Evolutionary conservation across 2,113 vertebrate species (phyloP), one percentile per base, ranked within the genome.

Genomic region (Bos indicus): DNA sequence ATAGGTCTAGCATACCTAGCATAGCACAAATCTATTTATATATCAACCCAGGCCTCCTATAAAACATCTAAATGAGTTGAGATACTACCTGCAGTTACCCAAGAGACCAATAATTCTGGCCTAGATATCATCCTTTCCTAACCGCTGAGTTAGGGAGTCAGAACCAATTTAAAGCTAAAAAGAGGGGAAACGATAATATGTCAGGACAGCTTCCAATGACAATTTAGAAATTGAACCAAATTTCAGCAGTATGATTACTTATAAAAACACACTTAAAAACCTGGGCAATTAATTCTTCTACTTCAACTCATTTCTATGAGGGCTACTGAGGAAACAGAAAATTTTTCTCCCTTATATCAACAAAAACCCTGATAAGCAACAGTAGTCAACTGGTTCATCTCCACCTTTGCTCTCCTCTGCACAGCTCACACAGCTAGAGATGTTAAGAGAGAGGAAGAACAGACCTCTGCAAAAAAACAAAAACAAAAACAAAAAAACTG

Each of bases 201-300:
- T 81, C n/a, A 94, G 17, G 28, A 86, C 3, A 91, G 40, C 13
- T 96, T 97, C 25, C 90, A 88, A 36, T 10, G 62, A 56, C 9
- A 91, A 80, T 51, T 85, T 64, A 78, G 64, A 95, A 89, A 54
- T 1, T 57, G 30, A 91, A 82, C 5, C 43, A 94, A 95, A 86
- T 71, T 90, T 94, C 8, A 91, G 28, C 6, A 89, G 21, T 10
- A 67, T 46, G 90, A 56, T 92, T 90, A 94, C 43, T 84, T 80
- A 54, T 21, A 85, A 91, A 92, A 91, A 94, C 67, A 90, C 59
- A 84, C 60, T 88, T 89, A 43, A 90, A 90, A 97, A 86, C 16
- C 8, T 36, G 7, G 25, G 9, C 40, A 59, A n/a, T 95, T 90
- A 59, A n/a, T 95, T 90, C 57, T 91, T 28, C 74, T 81, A 64